A percentile compares a stretch with the other conserved stretches of the same genome.
phyloP scores from a whole-genome alignment of 2,113 vertebrate genomes.

The Lamprotornis superbus region DNA sequence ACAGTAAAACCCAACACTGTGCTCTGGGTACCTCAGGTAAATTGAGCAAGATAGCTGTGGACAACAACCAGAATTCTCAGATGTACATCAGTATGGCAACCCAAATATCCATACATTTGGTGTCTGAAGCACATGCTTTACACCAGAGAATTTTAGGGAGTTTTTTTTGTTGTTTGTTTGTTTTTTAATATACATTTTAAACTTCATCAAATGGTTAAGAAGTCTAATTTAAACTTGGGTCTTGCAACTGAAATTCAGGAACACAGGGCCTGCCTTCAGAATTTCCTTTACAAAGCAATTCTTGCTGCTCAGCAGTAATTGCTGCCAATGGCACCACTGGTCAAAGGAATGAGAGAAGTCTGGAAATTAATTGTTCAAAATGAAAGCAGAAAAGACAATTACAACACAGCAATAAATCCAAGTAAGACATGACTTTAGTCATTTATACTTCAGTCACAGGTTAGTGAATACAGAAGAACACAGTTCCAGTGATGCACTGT shows the following conservation, averaged over 20 bases:
- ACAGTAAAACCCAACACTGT: neutral
- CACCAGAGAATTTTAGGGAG: neutral
- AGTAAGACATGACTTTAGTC: neutral
- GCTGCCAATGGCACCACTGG: neutral
- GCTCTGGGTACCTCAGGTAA: neutral
- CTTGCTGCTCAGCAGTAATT: neutral
- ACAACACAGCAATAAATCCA: neutral
- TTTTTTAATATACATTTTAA: neutral
- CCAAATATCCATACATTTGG: neutral
- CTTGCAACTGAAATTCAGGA: neutral
- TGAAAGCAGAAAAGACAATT: neutral
- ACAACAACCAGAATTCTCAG: neutral
- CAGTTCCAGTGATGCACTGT: neutral
- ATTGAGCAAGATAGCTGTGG: neutral
- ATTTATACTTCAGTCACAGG: neutral
- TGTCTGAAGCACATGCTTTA: neutral
- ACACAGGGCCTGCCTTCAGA: neutral
- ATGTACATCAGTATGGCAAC: neutral
- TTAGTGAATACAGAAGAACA: neutral
- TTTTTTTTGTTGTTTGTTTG: neutral
- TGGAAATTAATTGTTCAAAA: neutral
- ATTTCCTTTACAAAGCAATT: neutral
- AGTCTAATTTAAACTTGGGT: neutral
- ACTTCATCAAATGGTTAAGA: neutral
- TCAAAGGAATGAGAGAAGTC: neutral